Percentiles rank a stretch among this genome's conserved stretches.
These are phyloP conservation scores for Gasteruption jaculator DNA, from an alignment of 2,888 invertebrate species.

Conservation along the genomic window DNA sequence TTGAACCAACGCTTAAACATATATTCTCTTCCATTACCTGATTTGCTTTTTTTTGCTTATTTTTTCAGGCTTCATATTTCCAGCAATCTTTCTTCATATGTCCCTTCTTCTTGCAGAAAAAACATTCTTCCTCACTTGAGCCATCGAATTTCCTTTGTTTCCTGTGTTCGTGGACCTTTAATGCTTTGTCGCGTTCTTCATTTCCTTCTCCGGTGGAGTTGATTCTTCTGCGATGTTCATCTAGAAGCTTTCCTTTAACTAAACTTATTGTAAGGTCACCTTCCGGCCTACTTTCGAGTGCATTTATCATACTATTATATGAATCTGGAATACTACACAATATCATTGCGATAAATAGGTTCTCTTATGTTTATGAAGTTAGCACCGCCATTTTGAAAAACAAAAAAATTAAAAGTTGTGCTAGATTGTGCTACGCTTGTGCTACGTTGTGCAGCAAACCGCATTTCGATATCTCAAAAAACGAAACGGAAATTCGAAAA, in stretches of 20 bases:
- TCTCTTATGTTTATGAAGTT: no score
- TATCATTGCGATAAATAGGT: constrained; percentile 24
- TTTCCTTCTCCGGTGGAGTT: background rate
- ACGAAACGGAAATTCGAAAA: no score
- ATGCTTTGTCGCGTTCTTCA: constrained; percentile 1
- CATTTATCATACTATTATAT: constrained; percentile 27
- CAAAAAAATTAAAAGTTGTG: no score
- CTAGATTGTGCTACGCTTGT: no score
- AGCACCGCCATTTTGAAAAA: no score
- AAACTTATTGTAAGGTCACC: constrained; percentile 22
- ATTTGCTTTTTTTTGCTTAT: background rate
- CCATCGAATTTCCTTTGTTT: no score
- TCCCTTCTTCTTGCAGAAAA: constrained; percentile 10
- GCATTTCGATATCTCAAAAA: no score
- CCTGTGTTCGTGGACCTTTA: no score
- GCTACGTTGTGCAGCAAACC: no score
- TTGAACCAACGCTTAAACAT: no score
- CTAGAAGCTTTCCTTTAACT: constrained; percentile 25
- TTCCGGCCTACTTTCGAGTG: constrained; percentile 26
- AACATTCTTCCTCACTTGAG: no score
- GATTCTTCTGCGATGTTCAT: constrained; percentile 26
- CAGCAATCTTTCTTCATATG: constrained; percentile 11
- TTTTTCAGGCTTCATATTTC: constrained; percentile 10
- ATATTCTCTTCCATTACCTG: no score
- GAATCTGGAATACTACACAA: constrained; percentile 29